These are phyloP conservation scores for Apantesis nais DNA, from an alignment of 2,888 invertebrate species.

Conservation along the genomic window DNA sequence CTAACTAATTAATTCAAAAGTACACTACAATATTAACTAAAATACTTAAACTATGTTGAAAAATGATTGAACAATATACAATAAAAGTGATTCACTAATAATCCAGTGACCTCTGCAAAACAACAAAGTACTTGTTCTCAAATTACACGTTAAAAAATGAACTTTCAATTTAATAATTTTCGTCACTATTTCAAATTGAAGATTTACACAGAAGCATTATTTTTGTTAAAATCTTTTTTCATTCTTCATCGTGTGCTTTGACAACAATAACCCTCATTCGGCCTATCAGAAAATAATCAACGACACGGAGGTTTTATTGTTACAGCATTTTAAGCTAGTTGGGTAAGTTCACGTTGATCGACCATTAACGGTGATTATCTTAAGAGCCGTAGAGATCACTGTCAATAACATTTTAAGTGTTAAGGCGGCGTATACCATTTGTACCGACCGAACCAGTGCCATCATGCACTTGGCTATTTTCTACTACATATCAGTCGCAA, in stretches of 20 bases:
- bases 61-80: constrained; percentile 85
- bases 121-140: constrained; percentile 47
- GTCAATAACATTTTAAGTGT: constrained; percentile 78
- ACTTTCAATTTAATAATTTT: constrained; percentile 39
- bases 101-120: constrained; percentile 69
- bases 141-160: constrained; percentile 33
- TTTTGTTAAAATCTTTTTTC: constrained; percentile 38
- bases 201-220: constrained; percentile 64
- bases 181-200: constrained; percentile 62
- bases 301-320: constrained; percentile 26
- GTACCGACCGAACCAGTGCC: constrained; percentile 78
- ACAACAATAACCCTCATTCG: constrained; percentile 43
- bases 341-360: constrained; percentile 32
- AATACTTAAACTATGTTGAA: constrained; percentile 83
- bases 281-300: constrained; percentile 52
- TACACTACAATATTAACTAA: constrained; percentile 82
- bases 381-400: constrained; percentile 64
- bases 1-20: constrained; percentile 82
- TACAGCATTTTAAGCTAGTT: constrained; percentile 23
- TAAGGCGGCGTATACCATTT: constrained; percentile 84
- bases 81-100: constrained; percentile 84
- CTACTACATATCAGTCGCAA: constrained; percentile 83
- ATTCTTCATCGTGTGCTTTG: constrained; percentile 43
- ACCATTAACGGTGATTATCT: constrained; percentile 50
- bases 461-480: constrained; percentile 65